Conservation (phyloP, 2,113 vertebrate genomes). For the Mionectes macconnelli region DNA sequence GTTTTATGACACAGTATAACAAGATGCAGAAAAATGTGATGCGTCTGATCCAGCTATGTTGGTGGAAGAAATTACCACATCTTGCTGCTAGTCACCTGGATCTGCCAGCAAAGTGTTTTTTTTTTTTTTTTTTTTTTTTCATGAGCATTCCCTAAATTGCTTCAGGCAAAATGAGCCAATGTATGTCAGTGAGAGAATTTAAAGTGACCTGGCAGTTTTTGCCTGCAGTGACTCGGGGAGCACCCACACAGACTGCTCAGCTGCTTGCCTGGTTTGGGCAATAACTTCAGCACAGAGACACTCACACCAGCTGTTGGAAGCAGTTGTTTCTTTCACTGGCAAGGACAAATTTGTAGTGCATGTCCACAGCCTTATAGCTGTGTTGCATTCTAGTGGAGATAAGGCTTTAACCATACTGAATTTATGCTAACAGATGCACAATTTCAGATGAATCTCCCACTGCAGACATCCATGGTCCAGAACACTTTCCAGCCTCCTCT, state of each 20-base stretch:
- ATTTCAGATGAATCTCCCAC: background rate
- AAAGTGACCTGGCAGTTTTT: background rate
- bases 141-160: background rate
- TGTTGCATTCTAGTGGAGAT: background rate
- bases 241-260: fast-evolving
- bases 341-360: background rate
- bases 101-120: background rate
- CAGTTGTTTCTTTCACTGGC: background rate
- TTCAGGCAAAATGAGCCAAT: background rate
- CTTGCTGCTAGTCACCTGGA: background rate
- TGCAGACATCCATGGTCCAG: background rate
- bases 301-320: background rate
- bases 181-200: background rate
- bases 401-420: background rate
- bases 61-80: background rate
- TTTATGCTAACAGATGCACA: background rate
- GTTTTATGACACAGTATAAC: background rate
- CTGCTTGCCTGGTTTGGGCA: background rate
- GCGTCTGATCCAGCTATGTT: background rate
- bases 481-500: background rate
- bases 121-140: no score
- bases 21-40: background rate
- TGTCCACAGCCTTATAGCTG: background rate
- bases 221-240: background rate
- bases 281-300: background rate